Conservation (phyloP, 2,888 invertebrate species). For the Acrocyrtus sp. region DNA sequence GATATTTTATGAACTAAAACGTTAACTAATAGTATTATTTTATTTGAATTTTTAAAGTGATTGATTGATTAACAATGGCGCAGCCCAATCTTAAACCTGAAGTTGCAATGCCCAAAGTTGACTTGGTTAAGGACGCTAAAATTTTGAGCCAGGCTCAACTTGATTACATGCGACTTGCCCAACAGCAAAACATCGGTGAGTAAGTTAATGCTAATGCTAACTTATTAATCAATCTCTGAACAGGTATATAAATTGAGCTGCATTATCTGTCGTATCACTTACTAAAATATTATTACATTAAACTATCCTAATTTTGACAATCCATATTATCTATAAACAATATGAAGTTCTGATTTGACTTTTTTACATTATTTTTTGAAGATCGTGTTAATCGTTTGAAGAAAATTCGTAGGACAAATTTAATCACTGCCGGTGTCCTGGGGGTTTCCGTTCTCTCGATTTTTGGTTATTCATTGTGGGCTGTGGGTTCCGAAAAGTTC, state of each 20-base stretch:
- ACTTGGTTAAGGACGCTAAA: slow-evolving; percentile 66
- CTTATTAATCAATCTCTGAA: too few relatives aligned
- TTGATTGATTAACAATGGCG: slow-evolving; percentile 15
- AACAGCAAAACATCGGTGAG: slow-evolving; percentile 73
- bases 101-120: slow-evolving; percentile 72
- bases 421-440: slow-evolving; percentile 74
- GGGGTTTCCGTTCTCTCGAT: slow-evolving; percentile 79
- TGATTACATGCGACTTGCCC: slow-evolving; percentile 82
- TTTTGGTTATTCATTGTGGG: slow-evolving; percentile 83
- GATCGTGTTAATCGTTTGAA: slow-evolving; percentile 77
- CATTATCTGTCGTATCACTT: too few relatives aligned
- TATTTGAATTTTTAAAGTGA: background rate
- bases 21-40: too few relatives aligned
- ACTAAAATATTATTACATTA: too few relatives aligned
- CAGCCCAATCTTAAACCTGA: slow-evolving; percentile 59
- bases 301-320: too few relatives aligned
- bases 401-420: slow-evolving; percentile 74
- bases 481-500: slow-evolving; percentile 92
- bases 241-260: too few relatives aligned
- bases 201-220: background rate
- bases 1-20: too few relatives aligned
- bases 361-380: too few relatives aligned
- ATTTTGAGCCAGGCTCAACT: slow-evolving; percentile 71
- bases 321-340: background rate
- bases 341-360: too few relatives aligned